Conservation (phyloP, 2,888 invertebrate species). For the Leistus spinibarbis region DNA sequence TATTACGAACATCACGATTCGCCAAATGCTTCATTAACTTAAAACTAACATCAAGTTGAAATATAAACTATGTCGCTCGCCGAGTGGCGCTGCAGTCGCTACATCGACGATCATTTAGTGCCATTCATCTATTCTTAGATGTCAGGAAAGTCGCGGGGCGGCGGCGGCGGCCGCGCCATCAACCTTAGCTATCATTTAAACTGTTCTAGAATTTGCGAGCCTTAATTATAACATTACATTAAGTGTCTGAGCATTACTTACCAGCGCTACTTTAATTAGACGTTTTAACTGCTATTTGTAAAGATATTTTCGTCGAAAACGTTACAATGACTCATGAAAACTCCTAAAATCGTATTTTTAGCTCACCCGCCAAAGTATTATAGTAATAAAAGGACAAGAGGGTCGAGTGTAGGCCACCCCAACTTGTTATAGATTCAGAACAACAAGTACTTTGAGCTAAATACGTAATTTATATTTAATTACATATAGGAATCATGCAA, state of each 20-base stretch:
- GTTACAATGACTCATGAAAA: no score
- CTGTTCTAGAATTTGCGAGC: slow-evolving; percentile 3
- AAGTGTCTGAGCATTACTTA: slow-evolving; percentile 36
- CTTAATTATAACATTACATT: slow-evolving; percentile 40
- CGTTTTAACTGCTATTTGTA: slow-evolving; percentile 36
- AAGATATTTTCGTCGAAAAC: no score
- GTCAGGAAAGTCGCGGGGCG: slow-evolving; percentile 11
- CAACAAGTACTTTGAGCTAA: no score
- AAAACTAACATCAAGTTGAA: slow-evolving; percentile 14
- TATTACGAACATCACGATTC: neutral
- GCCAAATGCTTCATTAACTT: slow-evolving; percentile 19
- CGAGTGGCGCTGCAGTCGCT: neutral
- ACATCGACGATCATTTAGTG: slow-evolving; percentile 18
- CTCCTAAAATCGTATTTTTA: no score
- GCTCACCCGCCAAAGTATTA: no score
- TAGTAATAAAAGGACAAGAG: no score
- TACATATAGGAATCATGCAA: no score
- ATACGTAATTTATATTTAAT: no score
- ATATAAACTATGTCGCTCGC: slow-evolving; percentile 28
- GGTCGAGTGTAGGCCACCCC: no score
- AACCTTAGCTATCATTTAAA: neutral
- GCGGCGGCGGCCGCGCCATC: neutral
- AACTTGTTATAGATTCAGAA: no score
- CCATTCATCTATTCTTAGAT: slow-evolving; percentile 30
- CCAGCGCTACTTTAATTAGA: slow-evolving; percentile 35